phyloP scores from a whole-genome alignment of 2,797 vertebrate species.

The Enteromius thamalakanensis region DNA sequence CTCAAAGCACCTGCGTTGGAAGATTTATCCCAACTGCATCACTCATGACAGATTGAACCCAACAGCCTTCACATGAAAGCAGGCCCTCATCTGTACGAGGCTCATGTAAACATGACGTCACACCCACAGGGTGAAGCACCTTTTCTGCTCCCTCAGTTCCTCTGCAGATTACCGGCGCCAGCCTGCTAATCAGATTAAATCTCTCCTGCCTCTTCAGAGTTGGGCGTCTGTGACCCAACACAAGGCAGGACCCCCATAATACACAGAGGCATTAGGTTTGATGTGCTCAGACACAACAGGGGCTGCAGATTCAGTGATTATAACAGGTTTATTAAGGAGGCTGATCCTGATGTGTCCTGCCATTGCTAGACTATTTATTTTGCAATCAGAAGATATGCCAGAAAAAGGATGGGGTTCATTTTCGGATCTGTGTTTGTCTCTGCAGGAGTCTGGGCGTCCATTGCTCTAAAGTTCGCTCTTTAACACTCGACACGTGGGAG shows the following conservation, averaged over 20 bases:
- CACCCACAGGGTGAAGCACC: constrained; percentile 10
- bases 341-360: neutral
- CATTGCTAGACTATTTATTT: neutral
- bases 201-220: constrained; percentile 13
- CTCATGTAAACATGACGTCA: constrained; percentile 21
- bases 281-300: constrained; percentile 37
- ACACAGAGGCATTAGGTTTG: constrained; percentile 22
- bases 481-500: constrained; percentile 97
- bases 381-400: neutral
- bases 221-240: neutral
- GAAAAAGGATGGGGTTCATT: neutral
- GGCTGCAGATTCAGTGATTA: neutral
- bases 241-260: neutral
- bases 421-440: constrained; percentile 16
- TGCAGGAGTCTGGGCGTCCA: constrained; percentile 95
- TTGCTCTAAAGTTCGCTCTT: constrained; percentile 96
- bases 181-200: constrained; percentile 54
- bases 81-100: constrained; percentile 2
- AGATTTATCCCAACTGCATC: constrained; percentile 24
- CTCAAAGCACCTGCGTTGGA: constrained; percentile 9
- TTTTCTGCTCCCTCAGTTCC: constrained; percentile 47
- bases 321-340: constrained; percentile 2
- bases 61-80: constrained; percentile 22
- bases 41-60: constrained; percentile 23
- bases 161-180: constrained; percentile 49